phyloP scores from a whole-genome alignment of 2,113 vertebrate genomes.

The Paradoxurus hermaphroditus region DNA sequence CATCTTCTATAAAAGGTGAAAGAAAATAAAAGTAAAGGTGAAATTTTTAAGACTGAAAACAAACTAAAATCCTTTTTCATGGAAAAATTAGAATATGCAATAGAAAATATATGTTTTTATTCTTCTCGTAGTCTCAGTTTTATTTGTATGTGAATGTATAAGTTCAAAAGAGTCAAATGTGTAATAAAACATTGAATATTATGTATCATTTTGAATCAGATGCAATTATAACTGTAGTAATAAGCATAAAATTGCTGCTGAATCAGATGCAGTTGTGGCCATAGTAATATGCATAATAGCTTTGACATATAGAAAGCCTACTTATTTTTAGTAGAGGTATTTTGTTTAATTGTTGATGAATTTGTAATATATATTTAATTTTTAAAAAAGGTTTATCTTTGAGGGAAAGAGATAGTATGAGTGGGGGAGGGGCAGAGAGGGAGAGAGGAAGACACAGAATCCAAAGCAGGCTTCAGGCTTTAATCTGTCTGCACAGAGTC shows the following conservation, averaged over 20 bases:
- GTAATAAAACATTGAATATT: not conserved
- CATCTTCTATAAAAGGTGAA: slow-evolving; percentile 72
- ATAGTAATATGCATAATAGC: not conserved
- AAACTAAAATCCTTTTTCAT: not conserved
- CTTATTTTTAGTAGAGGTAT: not conserved
- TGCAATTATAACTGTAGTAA: not conserved
- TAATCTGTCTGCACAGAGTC: no score
- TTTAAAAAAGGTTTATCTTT: no score
- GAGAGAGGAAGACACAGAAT: no score
- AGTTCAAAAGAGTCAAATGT: not conserved
- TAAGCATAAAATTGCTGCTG: not conserved
- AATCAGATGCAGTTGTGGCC: not conserved
- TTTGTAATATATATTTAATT: not conserved
- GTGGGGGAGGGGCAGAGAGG: no score
- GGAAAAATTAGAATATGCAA: not conserved
- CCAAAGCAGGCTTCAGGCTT: no score
- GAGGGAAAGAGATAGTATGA: no score
- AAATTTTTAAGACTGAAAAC: not conserved
- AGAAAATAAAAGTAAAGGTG: slow-evolving; percentile 50
- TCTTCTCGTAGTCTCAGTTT: not conserved
- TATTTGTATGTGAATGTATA: not conserved
- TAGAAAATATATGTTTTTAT: not conserved
- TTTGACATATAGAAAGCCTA: not conserved
- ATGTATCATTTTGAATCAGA: not conserved
- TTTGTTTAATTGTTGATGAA: not conserved